These are phyloP conservation scores for Hylyphantes graminicola DNA, from an alignment of 1,140 invertebrate species.

Conservation along the genomic window DNA sequence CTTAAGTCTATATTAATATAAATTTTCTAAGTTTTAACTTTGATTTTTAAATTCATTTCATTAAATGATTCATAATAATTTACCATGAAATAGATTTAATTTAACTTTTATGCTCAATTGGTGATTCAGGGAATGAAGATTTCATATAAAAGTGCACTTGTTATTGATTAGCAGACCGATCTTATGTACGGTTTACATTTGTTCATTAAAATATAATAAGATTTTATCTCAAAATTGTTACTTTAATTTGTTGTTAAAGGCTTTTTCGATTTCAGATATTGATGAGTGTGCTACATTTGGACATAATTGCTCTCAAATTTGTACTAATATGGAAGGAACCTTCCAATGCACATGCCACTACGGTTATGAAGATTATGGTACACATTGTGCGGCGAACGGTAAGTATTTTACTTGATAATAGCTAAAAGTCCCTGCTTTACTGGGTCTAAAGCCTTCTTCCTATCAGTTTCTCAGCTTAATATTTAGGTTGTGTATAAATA, in stretches of 20 bases:
- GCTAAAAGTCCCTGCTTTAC: too few species aligned
- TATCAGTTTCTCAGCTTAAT: not conserved
- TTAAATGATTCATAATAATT: too few species aligned
- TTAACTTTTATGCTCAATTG: not conserved
- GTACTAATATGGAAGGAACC: slow-evolving; percentile 91
- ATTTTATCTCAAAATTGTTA: not conserved
- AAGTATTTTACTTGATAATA: slow-evolving; percentile 72
- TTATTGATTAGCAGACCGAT: too few species aligned
- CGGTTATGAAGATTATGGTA: slow-evolving; percentile 75
- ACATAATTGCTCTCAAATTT: slow-evolving; percentile 92
- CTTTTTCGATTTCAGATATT: slow-evolving; percentile 74
- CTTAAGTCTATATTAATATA: too few species aligned
- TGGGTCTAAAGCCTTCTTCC: too few species aligned
- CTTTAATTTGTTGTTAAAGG: not conserved
- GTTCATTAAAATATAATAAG: too few species aligned
- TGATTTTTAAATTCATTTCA: too few species aligned
- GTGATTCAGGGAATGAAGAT: not conserved
- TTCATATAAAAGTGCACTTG: too few species aligned
- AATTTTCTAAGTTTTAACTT: too few species aligned
- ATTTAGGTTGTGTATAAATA: too few species aligned
- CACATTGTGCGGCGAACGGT: slow-evolving; percentile 63
- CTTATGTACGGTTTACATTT: too few species aligned
- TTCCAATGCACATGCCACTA: slow-evolving; percentile 87
- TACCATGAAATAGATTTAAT: not conserved
- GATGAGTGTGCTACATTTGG: slow-evolving; percentile 85